Percentiles rank a stretch among this genome's conserved stretches.
Evolutionary conservation across 1,140 invertebrate genomes (phyloP).

Genomic region (Tetragnatha versicolor): DNA sequence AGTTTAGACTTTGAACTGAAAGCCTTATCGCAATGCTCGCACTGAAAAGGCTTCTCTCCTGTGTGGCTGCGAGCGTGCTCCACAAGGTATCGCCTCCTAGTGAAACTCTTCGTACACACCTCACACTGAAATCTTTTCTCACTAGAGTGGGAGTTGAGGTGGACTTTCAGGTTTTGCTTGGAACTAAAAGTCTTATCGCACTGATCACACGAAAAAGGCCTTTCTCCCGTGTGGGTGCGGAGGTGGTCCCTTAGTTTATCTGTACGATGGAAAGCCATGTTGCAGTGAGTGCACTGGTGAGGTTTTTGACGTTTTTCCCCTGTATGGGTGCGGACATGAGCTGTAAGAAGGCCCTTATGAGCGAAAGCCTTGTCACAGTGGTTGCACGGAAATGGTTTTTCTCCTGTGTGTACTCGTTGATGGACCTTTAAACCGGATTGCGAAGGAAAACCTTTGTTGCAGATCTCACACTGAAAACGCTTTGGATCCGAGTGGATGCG

Average conservation of each 20-base stretch:
- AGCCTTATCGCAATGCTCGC: slow-evolving; percentile 24
- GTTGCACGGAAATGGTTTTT: slow-evolving; percentile 19
- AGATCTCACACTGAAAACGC: slow-evolving; percentile 60
- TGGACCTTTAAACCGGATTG: neutral
- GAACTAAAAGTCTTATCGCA: slow-evolving; percentile 13
- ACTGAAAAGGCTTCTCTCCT: slow-evolving; percentile 16
- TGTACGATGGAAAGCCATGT: neutral
- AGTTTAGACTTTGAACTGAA: no score
- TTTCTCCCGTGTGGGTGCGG: slow-evolving; percentile 2
- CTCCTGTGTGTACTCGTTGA: slow-evolving; percentile 36
- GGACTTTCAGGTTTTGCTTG: neutral
- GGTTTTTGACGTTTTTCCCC: slow-evolving; percentile 8
- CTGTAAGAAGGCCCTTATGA: neutral
- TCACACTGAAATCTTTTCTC: slow-evolving; percentile 26
- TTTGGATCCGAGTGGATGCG: slow-evolving; percentile 17
- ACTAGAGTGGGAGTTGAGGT: slow-evolving; percentile 11
- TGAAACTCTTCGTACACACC: neutral
- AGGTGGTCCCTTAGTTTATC: neutral
- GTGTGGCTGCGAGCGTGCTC: slow-evolving; percentile 26
- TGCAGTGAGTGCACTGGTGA: neutral
- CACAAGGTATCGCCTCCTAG: neutral
- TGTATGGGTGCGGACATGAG: slow-evolving; percentile 39
- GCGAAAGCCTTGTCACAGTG: neutral
- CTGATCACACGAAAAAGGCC: neutral
- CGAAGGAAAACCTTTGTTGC: slow-evolving; percentile 64